A percentile compares a stretch with the other conserved stretches of the same genome.
Evolutionary conservation across 2,888 invertebrate species (phyloP).

Genomic region (Gnatocerus cornutus): DNA sequence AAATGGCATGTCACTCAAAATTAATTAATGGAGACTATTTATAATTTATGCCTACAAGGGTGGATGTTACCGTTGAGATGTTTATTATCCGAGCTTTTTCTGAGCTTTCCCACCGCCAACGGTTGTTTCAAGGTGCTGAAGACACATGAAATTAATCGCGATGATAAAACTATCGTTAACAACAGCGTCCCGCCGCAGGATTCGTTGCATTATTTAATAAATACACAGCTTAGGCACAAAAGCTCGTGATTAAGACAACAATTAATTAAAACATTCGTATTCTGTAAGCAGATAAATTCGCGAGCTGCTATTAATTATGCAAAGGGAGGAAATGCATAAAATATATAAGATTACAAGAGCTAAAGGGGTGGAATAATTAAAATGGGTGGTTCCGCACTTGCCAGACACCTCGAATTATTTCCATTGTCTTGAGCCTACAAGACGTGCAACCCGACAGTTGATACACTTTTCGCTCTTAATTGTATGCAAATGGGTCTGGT

Average conservation of each 20-base stretch:
- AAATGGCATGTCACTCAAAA: conserved; percentile 35
- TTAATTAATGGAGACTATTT: conserved; percentile 42
- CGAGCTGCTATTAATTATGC: conserved; percentile 59
- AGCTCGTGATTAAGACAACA: conserved; percentile 58
- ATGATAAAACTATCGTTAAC: conserved; percentile 27
- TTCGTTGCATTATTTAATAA: conserved; percentile 28
- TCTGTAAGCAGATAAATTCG: conserved; percentile 60
- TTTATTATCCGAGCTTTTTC: conserved; percentile 20
- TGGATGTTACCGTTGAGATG: conserved; percentile 12
- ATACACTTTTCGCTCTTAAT: conserved; percentile 37
- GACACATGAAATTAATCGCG: neutral
- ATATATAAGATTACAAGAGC: conserved; percentile 59
- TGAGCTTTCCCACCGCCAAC: neutral
- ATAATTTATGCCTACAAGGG: conserved; percentile 23
- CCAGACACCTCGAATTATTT: conserved; percentile 41
- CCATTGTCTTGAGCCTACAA: conserved; percentile 39
- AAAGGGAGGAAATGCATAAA: conserved; percentile 59
- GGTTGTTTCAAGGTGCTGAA: neutral
- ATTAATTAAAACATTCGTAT: conserved; percentile 63
- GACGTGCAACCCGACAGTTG: neutral
- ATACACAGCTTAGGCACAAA: conserved; percentile 40
- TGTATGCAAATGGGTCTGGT: conserved; percentile 31
- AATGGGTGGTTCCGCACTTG: conserved; percentile 42
- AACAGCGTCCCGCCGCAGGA: conserved; percentile 26
- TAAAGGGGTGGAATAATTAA: conserved; percentile 51